Evolutionary conservation across 2,888 invertebrate species (phyloP), one percentile per base, ranked within the genome.

Genomic region (Limenitis camilla): DNA sequence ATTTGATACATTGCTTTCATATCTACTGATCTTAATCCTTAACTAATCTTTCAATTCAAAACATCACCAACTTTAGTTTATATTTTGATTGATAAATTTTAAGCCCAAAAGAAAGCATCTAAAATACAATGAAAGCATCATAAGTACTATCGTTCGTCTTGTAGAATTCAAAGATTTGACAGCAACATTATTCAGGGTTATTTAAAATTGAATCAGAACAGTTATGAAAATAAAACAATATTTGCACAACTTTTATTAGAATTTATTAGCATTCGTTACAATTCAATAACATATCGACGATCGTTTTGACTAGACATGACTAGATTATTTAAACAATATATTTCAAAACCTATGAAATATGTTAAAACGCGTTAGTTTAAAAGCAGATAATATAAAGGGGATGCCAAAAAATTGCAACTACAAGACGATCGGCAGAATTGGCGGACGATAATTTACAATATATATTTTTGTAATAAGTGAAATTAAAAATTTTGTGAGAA

Each of bases 401-500:
- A 69, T 69, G 79, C 79, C 81, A 79, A 78, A 63, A 71, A 27
- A 53, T 53, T 53, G 48, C 50, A 82, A 79, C 84, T 86, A 86
- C 86, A 86, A 87, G 86, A 87, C 87, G 85, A 82, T 71, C 79
- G 79, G 72, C 75, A 72, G 66, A 63, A 60, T 73, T 67, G 73
- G 77, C 73, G 72, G 65, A 81, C 74, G 65, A 71, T 74, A 78
- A 68, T 71, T 76, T 68, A 82, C 78, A 67, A 79, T 76, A 83
- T 73, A 81, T 63, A 81, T 69, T 72, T 68, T 79, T 62, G 74
- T 76, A 78, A 83, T 69, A 65, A 78, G 79, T 81, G 81, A 78
- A 75, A 83, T 80, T 76, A 86, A 77, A 63, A 81, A 76, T 77
- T 81, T 82, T 71, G 83, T 86, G 74, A 81, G 74, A 74, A 81